Evolutionary conservation across 2,113 vertebrate species (phyloP).

Genomic region (Chrysemys picta): DNA sequence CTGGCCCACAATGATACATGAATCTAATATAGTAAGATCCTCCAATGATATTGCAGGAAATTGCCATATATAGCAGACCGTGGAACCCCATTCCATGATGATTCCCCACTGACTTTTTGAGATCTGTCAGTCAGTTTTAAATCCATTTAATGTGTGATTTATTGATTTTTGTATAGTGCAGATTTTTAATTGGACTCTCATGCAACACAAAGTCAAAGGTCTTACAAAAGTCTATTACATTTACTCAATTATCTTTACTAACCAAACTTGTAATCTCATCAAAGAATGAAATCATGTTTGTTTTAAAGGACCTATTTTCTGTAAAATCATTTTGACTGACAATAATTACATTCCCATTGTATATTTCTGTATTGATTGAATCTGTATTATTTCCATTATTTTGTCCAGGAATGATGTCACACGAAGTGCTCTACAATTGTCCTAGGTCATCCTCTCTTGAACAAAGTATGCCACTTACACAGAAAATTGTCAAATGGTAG

Average conservation of each 20-base stretch:
- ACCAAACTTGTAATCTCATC: not conserved
- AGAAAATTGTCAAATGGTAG: not conserved
- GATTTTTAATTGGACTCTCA: no score
- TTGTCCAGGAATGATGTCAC: not conserved
- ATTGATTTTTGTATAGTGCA: no score
- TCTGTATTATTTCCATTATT: not conserved
- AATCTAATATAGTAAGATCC: no score
- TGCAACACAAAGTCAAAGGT: no score
- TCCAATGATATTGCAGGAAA: no score
- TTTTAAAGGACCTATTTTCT: not conserved
- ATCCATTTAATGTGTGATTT: no score
- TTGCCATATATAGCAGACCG: not conserved
- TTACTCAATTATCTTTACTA: not conserved
- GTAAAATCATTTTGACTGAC: not conserved
- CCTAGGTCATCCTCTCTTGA: not conserved
- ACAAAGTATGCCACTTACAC: not conserved
- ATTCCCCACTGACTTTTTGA: not conserved
- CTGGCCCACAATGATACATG: no score
- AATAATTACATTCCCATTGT: not conserved
- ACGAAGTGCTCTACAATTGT: not conserved
- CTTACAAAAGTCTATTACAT: not conserved
- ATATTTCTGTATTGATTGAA: not conserved
- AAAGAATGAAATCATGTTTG: not conserved
- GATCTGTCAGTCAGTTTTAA: not conserved
- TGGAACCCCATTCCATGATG: not conserved